Base-by-base conservation (phyloP, 1,140 invertebrate species). In the Marisa cornuarietis region DNA sequence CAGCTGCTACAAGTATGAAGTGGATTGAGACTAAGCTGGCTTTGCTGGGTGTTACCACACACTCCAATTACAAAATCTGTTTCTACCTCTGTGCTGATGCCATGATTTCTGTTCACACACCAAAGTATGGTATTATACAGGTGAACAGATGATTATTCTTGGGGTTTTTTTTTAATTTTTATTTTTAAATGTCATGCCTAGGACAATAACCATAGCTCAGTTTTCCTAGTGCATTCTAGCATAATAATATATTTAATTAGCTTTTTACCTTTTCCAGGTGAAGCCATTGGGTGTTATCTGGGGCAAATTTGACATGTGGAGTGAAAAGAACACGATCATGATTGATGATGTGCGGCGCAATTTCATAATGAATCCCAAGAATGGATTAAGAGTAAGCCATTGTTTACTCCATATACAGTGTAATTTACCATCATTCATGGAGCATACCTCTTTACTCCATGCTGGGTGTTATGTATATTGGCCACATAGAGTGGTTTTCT, bases 11-110 rank as follows among this genome's bases (percentile, higher is more conserved):
- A 2, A 95, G 95, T 82, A 99, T 99, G 97, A 98, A 96, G 86
- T 99, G 97, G 97, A 98, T 99, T 72, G 96, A 98, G 86, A 96
- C 98, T 85, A 99, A 99, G 91, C 98, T 99, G 97, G 95, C 95
- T 77, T 90, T 98, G 42, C 91, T 99, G 0, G 97, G 97, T 0
- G 96, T 99, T 0, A 83, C 82, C 8, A 79, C 80, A n/a, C 94
- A 98, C 92, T 92, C 94, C 10, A 93, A 95, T 80, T 99, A 99
- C 88, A 99, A 98, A 92, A 96, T 99, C 82, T 94, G 95, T 83
- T 99, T 98, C 90, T 86, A 89, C 82, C 76, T 99, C 63, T 97
- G 99, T 89, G 95, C 94, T 80, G 90, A 95, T 71, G 97, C 97
- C 0, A 99, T 99, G 97, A 99, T 99, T 69, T 96, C 96, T 61